Percentiles rank a stretch among this genome's conserved stretches.
Evolutionary conservation across 92 coral and sea anemone species (phyloP).

Genomic region (Porites evermanni): DNA sequence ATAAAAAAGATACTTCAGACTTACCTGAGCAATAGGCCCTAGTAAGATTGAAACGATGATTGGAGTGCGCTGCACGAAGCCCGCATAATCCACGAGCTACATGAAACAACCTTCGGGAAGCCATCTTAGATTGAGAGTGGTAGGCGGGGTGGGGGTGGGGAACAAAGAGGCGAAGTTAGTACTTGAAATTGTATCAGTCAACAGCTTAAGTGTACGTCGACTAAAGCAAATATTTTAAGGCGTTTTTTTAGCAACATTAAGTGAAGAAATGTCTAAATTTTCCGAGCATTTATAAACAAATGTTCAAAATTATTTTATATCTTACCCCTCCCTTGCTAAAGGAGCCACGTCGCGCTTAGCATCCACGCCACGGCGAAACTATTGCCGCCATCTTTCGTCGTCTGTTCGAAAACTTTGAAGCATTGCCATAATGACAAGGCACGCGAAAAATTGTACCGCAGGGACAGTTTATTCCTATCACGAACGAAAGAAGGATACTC

Average conservation of each 20-base stretch:
- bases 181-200: not conserved
- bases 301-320: too few species aligned
- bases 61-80: constrained; percentile 38
- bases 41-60: constrained; percentile 34
- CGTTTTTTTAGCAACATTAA: not conserved
- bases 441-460: constrained; percentile 95
- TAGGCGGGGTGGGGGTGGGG: constrained; percentile 43
- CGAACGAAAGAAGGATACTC: constrained; percentile 91
- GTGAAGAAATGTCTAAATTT: too few species aligned
- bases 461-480: constrained; percentile 96
- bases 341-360: not conserved
- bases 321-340: constrained; percentile 7
- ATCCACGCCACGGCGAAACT: constrained; percentile 14
- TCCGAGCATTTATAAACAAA: too few species aligned
- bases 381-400: constrained; percentile 17
- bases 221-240: not conserved
- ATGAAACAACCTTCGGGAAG: constrained; percentile 76
- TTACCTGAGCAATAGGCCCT: constrained; percentile 82
- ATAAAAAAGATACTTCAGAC: not conserved
- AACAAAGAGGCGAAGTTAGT: not conserved
- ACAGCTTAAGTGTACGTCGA: not conserved
- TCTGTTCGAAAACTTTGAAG: not conserved
- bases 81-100: constrained; percentile 78
- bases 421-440: constrained; percentile 79
- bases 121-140: constrained; percentile 60